A percentile compares a stretch with the other conserved stretches of the same genome.
These are phyloP conservation scores for Thryonomys swinderianus DNA, from an alignment of 2,113 vertebrate genomes.

Conservation along the genomic window DNA sequence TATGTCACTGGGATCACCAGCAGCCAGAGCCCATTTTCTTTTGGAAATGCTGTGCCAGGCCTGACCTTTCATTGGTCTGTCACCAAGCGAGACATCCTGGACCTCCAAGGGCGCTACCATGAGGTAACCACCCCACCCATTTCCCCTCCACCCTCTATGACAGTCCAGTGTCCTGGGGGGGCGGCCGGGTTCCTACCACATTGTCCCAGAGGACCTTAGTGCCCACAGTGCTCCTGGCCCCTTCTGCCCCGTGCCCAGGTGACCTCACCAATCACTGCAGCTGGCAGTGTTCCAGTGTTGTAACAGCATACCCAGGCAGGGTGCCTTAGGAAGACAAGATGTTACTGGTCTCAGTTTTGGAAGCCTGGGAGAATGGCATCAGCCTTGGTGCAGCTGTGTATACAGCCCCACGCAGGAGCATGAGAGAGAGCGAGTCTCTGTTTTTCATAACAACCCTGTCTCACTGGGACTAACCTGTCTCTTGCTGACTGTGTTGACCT, in stretches of 20 bases:
- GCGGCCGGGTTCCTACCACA: accelerated
- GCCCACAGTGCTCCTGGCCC: not conserved
- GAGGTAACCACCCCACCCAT: constrained; percentile 87
- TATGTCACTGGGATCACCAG: constrained; percentile 95
- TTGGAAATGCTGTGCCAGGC: constrained; percentile 91
- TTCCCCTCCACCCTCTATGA: not conserved
- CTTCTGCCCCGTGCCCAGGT: accelerated
- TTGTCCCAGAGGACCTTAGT: not conserved
- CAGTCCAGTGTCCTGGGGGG: not conserved
- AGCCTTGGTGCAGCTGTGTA: not conserved
- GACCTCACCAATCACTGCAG: not conserved
- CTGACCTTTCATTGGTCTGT: constrained; percentile 96
- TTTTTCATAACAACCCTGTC: too few relatives aligned
- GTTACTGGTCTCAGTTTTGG: not conserved
- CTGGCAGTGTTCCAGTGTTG: not conserved
- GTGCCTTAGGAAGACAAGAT: not conserved
- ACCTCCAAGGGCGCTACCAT: constrained; percentile 90
- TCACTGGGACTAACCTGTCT: not conserved
- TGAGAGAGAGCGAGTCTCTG: not conserved
- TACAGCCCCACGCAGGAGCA: not conserved
- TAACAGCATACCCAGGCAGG: not conserved
- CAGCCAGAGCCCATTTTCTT: constrained; percentile 96
- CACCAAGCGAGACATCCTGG: constrained; percentile 94
- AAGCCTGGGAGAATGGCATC: too few relatives aligned
- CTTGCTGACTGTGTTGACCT: not conserved